These are phyloP conservation scores for Ashinkailepas kermadecensis DNA, from an alignment of 2,888 invertebrate genomes.

Conservation along the genomic window DNA sequence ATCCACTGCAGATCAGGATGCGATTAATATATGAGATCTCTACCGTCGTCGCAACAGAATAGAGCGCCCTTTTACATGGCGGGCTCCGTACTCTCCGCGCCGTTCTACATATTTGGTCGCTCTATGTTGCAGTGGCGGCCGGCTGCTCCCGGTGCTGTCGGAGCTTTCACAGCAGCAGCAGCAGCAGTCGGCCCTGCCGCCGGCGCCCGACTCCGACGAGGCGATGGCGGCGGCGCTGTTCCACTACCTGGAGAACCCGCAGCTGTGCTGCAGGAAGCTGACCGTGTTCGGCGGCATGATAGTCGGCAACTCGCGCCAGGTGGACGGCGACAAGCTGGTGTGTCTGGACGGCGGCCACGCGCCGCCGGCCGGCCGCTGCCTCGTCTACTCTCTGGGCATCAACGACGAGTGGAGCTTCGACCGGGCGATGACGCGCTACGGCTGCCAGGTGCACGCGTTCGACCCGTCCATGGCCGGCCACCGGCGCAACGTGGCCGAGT, in stretches of 20 bases:
- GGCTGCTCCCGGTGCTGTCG: too few species aligned
- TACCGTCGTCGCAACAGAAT: not conserved
- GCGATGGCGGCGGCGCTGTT: not conserved
- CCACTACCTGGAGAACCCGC: not conserved
- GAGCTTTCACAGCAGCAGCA: not conserved
- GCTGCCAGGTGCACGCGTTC: not conserved
- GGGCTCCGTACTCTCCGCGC: too few species aligned
- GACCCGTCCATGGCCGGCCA: not conserved
- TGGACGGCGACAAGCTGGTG: not conserved
- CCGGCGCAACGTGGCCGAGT: not conserved
- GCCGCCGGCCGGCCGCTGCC: not conserved
- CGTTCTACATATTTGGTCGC: not conserved
- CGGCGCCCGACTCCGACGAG: not conserved
- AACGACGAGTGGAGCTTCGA: constrained; percentile 9
- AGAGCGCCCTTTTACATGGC: not conserved
- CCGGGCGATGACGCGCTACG: not conserved
- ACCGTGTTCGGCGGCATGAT: not conserved
- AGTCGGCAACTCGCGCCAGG: not conserved
- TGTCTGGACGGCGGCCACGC: not conserved
- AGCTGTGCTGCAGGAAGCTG: not conserved
- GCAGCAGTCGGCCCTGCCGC: not conserved
- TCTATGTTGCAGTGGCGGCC: not conserved
- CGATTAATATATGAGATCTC: not conserved
- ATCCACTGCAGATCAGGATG: too few species aligned
- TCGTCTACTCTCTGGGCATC: not conserved